These are phyloP conservation scores for Orchesellides sinensis DNA, from an alignment of 2,888 invertebrate species.

Conservation along the genomic window DNA sequence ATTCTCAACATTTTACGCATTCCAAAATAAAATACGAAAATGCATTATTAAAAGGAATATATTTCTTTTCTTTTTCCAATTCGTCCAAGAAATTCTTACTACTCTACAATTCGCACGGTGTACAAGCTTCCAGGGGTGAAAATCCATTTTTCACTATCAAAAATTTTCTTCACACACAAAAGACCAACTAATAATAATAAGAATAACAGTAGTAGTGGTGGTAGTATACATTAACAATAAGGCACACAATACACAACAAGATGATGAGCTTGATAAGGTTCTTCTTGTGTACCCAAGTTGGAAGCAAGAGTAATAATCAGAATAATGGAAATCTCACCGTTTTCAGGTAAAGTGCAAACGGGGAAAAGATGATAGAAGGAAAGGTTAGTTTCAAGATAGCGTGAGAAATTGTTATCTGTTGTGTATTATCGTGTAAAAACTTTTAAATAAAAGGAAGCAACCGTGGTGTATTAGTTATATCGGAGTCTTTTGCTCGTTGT, in stretches of 20 bases:
- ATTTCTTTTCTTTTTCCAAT: neutral
- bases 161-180: conserved; percentile 38
- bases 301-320: conserved; percentile 27
- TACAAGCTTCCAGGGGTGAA: conserved; percentile 62
- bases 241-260: conserved; percentile 42
- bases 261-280: conserved; percentile 24
- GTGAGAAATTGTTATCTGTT: conserved; percentile 55
- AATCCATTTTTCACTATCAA: conserved; percentile 65
- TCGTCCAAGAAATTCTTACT: neutral
- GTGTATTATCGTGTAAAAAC: neutral
- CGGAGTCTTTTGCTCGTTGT: conserved; percentile 2
- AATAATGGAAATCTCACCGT: conserved; percentile 50
- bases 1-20: neutral
- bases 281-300: neutral
- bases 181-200: conserved; percentile 6
- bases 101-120: conserved; percentile 53
- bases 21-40: neutral
- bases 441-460: neutral
- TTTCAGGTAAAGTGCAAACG: conserved; percentile 42
- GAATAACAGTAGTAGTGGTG: conserved; percentile 33
- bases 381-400: conserved; percentile 64
- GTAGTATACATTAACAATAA: neutral
- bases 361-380: conserved; percentile 26
- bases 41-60: neutral
- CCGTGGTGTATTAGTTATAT: conserved; percentile 2